Conservation (phyloP, 92 coral and sea anemone genomes). For the Zoanthus sociatus region DNA sequence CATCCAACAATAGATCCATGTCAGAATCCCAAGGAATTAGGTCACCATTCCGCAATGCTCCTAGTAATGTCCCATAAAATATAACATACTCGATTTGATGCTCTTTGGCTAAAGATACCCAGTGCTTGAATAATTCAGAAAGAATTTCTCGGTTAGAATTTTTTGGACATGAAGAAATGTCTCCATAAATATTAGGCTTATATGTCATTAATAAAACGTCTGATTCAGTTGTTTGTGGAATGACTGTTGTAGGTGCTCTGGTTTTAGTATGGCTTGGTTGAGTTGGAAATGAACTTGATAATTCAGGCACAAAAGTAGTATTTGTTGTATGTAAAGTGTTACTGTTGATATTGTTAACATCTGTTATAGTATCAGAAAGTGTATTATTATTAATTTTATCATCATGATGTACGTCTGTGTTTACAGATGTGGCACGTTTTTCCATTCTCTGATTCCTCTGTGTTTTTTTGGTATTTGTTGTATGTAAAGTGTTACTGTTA, state of each 20-base stretch:
- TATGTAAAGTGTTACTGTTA: too few relatives aligned
- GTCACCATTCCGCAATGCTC: conserved; percentile 79
- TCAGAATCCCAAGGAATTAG: conserved; percentile 91
- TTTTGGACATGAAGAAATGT: conserved; percentile 25
- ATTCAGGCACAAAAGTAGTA: too few relatives aligned
- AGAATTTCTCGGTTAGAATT: conserved; percentile 30
- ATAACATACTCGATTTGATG: conserved; percentile 78
- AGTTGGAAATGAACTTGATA: neutral
- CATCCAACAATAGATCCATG: conserved; percentile 74
- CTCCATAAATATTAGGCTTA: conserved; percentile 14
- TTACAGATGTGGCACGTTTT: too few relatives aligned
- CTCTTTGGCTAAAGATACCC: conserved; percentile 71
- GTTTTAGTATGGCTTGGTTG: neutral
- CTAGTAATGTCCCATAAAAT: conserved; percentile 78
- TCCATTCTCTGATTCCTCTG: too few relatives aligned
- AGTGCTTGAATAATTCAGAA: conserved; percentile 63
- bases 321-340: too few relatives aligned
- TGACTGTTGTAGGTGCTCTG: neutral
- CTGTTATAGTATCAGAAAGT: too few relatives aligned
- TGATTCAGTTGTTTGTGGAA: neutral
- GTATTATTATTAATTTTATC: too few relatives aligned
- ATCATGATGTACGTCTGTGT: too few relatives aligned
- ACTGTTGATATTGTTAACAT: too few relatives aligned
- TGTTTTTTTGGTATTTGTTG: too few relatives aligned
- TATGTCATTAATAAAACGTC: neutral